These are phyloP conservation scores for Biston stratarius DNA, from an alignment of 2,888 invertebrate species.

Conservation along the genomic window DNA sequence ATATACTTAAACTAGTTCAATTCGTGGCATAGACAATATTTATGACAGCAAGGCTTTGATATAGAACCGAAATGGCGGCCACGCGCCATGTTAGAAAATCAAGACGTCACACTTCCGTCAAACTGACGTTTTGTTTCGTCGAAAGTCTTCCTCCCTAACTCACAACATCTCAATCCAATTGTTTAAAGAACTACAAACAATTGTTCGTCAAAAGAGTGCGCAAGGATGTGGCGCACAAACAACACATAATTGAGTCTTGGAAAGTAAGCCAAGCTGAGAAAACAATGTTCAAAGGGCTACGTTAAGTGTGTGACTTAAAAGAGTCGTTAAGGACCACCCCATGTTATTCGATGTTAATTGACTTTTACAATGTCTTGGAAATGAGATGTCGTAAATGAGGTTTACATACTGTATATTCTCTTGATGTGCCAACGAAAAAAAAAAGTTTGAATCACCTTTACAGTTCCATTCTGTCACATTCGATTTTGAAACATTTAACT, in stretches of 20 bases:
- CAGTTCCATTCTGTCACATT: background rate
- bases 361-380: constrained; percentile 37
- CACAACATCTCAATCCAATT: constrained; percentile 35
- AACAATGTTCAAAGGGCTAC: constrained; percentile 41
- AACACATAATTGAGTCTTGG: constrained; percentile 32
- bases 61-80: constrained; percentile 11
- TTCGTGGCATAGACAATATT: too few relatives aligned
- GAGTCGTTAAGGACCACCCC: constrained; percentile 43
- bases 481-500: too few relatives aligned
- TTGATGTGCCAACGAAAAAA: constrained; percentile 5
- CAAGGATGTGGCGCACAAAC: constrained; percentile 42
- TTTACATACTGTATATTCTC: constrained; percentile 12
- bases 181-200: constrained; percentile 37
- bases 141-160: constrained; percentile 10
- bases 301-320: constrained; percentile 37
- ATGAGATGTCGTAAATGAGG: constrained; percentile 26
- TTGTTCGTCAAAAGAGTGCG: constrained; percentile 39
- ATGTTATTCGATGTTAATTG: constrained; percentile 37
- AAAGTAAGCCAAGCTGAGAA: constrained; percentile 44
- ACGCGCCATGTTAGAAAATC: constrained; percentile 2
- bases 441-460: background rate
- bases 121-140: constrained; percentile 3
- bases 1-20: too few relatives aligned
- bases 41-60: background rate
- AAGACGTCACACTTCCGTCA: constrained; percentile 11